A percentile compares a stretch with the other conserved stretches of the same genome.
phyloP scores from a whole-genome alignment of 2,797 vertebrate species.

The Neosalanx taihuensis region DNA sequence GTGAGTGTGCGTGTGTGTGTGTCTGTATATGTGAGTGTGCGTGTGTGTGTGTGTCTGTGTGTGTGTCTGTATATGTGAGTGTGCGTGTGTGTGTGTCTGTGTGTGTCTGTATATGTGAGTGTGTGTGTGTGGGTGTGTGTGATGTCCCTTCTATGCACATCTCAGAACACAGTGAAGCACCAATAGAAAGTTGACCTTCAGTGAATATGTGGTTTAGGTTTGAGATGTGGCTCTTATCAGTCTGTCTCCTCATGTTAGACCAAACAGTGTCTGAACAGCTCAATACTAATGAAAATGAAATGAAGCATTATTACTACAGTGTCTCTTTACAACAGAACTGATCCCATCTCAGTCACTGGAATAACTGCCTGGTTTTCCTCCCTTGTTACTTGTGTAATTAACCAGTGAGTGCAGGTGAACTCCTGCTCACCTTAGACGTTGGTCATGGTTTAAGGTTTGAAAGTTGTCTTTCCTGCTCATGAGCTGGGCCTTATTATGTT shows the following conservation, averaged over 20 bases:
- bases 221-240: not conserved
- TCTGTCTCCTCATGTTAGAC: not conserved
- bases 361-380: slow-evolving; percentile 19
- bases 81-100: not conserved
- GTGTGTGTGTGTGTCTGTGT: too few species aligned
- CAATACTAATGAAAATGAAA: not conserved
- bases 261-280: not conserved
- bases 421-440: not conserved
- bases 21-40: not conserved
- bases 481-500: not conserved
- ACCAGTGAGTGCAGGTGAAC: slow-evolving; percentile 27
- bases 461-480: slow-evolving; percentile 17
- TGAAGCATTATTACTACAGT: too few species aligned
- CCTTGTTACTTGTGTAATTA: not conserved
- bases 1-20: not conserved
- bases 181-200: not conserved
- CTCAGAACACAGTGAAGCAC: not conserved
- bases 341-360: slow-evolving; percentile 6
- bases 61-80: not conserved
- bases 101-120: not conserved
- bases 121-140: not conserved
- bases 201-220: not conserved
- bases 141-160: not conserved
- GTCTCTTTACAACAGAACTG: not conserved
- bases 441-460: not conserved